phyloP scores from a whole-genome alignment of 2,888 invertebrate species.

The Aquatica leii region DNA sequence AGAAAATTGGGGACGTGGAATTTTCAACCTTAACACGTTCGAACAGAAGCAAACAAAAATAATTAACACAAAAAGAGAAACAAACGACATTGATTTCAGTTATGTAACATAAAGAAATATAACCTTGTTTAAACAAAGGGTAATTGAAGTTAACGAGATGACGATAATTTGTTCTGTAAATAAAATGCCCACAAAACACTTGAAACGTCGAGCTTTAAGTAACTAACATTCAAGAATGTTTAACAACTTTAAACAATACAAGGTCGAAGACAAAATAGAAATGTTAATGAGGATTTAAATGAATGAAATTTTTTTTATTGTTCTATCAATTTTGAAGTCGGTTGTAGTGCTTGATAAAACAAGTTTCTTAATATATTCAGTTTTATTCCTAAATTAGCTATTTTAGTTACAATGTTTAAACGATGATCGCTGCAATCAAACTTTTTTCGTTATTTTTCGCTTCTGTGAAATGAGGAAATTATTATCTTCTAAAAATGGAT shows the following conservation, averaged over 20 bases:
- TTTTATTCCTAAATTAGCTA: too few relatives aligned
- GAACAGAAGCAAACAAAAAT: background rate
- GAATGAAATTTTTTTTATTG: too few relatives aligned
- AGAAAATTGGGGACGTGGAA: background rate
- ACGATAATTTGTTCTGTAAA: conserved; percentile 14
- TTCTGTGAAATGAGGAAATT: too few relatives aligned
- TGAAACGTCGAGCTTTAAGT: background rate
- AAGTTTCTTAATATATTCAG: too few relatives aligned
- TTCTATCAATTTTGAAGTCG: too few relatives aligned
- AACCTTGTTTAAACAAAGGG: conserved; percentile 11
- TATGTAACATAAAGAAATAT: conserved; percentile 1
- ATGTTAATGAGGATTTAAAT: background rate
- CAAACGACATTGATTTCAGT: background rate
- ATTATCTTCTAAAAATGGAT: too few relatives aligned
- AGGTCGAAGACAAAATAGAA: conserved; percentile 10
- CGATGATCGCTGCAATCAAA: too few relatives aligned
- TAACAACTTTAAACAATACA: conserved; percentile 12
- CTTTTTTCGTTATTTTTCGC: too few relatives aligned
- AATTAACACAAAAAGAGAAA: background rate
- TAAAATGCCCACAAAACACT: conserved; percentile 4
- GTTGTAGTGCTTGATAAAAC: too few relatives aligned
- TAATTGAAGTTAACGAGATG: conserved; percentile 15
- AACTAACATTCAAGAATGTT: background rate
- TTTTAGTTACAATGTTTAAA: too few relatives aligned
- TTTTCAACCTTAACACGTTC: background rate